phyloP scores from a whole-genome alignment of 35 echinoderm and acorn worm species.

The Acanthaster planci region DNA sequence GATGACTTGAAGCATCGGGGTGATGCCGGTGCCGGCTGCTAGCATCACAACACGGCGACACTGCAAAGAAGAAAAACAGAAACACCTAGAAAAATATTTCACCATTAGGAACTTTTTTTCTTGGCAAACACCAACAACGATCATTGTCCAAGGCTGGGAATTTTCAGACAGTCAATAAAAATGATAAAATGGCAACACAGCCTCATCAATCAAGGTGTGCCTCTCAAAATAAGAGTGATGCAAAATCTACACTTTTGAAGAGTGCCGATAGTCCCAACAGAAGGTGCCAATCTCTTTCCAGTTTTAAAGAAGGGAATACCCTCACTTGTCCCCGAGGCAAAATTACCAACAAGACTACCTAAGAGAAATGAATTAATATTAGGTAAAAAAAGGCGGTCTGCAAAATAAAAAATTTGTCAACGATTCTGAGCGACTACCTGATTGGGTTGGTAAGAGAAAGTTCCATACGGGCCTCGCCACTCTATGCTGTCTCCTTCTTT shows the following conservation, averaged over 20 bases:
- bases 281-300: too few relatives aligned
- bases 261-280: too few relatives aligned
- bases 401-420: not conserved
- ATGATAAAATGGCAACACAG: too few relatives aligned
- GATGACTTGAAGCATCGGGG: constrained; percentile 86
- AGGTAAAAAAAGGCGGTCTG: too few relatives aligned
- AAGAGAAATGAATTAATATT: not conserved
- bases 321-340: not conserved
- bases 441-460: constrained; percentile 70
- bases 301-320: too few relatives aligned
- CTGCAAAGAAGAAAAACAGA: constrained; percentile 9
- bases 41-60: constrained; percentile 63
- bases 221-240: too few relatives aligned
- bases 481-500: constrained; percentile 54
- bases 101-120: too few relatives aligned
- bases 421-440: constrained; percentile 60
- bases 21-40: constrained; percentile 89
- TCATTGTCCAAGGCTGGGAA: too few relatives aligned
- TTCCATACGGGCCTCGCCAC: constrained; percentile 79
- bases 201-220: too few relatives aligned
- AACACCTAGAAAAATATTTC: not conserved
- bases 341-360: not conserved
- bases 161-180: too few relatives aligned
- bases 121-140: too few relatives aligned
- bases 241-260: too few relatives aligned